A percentile compares a stretch with the other conserved stretches of the same genome.
phyloP scores from a whole-genome alignment of 2,888 invertebrate genomes.

The Smittia aterrima region DNA sequence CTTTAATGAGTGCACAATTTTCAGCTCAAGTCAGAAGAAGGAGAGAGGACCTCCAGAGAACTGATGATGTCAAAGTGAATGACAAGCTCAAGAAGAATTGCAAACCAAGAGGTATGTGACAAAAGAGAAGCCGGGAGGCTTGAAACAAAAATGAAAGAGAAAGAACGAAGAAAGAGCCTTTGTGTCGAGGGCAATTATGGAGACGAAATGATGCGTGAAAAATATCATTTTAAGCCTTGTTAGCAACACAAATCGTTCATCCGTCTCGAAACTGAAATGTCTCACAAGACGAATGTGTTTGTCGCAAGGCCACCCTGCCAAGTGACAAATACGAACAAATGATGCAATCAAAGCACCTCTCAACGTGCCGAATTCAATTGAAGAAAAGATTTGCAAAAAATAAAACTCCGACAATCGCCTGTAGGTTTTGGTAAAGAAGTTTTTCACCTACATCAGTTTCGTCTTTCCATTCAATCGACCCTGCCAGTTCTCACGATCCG shows the following conservation, averaged over 20 bases:
- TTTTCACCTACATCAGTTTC: not conserved
- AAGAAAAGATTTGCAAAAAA: constrained; percentile 6
- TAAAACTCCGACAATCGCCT: constrained; percentile 11
- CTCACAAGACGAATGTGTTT: constrained; percentile 18
- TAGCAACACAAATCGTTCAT: constrained; percentile 38
- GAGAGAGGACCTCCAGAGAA: constrained; percentile 38
- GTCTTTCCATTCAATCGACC: not conserved
- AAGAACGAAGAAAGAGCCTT: not conserved
- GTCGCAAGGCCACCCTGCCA: constrained; percentile 32
- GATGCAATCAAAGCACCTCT: constrained; percentile 25
- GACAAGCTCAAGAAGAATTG: constrained; percentile 5
- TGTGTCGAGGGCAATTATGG: constrained; percentile 26
- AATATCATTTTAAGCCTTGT: constrained; percentile 40
- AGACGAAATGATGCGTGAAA: constrained; percentile 39
- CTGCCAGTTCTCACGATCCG: not conserved
- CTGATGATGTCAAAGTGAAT: constrained; percentile 1
- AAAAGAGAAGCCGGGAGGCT: constrained; percentile 8
- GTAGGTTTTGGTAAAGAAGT: constrained; percentile 1
- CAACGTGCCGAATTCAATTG: constrained; percentile 38
- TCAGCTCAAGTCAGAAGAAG: not conserved
- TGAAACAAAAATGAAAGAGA: not conserved
- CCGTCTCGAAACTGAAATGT: constrained; percentile 16
- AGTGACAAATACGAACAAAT: constrained; percentile 33
- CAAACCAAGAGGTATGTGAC: constrained; percentile 25
- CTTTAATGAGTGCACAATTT: constrained; percentile 13